A percentile compares a stretch with the other conserved stretches of the same genome.
These are phyloP conservation scores for Leucophenga montana DNA, from an alignment of 2,888 invertebrate genomes.

Conservation along the genomic window DNA sequence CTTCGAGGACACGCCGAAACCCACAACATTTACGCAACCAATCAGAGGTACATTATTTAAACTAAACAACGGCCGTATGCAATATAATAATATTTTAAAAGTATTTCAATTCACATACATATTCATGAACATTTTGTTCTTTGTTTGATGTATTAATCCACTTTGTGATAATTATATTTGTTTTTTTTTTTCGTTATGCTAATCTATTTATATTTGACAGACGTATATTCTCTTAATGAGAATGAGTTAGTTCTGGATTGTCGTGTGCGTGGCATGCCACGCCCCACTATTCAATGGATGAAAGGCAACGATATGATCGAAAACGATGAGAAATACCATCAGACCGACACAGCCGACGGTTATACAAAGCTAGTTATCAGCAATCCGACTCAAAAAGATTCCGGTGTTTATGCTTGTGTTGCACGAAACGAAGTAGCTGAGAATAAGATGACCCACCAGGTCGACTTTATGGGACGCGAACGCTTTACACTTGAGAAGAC, in stretches of 20 bases:
- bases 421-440: constrained; percentile 83
- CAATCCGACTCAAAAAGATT: constrained; percentile 80
- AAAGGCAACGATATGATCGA: constrained; percentile 79
- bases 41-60: constrained; percentile 77
- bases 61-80: neutral
- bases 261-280: constrained; percentile 83
- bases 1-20: constrained; percentile 80
- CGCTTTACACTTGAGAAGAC: constrained; percentile 73
- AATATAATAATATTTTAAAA: neutral
- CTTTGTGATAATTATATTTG: constrained; percentile 36
- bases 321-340: constrained; percentile 77
- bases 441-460: constrained; percentile 83
- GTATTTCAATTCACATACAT: constrained; percentile 35
- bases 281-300: constrained; percentile 83
- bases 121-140: constrained; percentile 33
- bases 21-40: constrained; percentile 83
- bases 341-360: constrained; percentile 82
- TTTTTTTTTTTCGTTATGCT: neutral
- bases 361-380: constrained; percentile 81
- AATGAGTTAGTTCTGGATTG: constrained; percentile 86
- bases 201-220: constrained; percentile 70
- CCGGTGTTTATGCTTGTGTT: constrained; percentile 83
- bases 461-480: constrained; percentile 77
- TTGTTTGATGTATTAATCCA: constrained; percentile 47
- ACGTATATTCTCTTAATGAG: constrained; percentile 81